Evolutionary conservation across 1,140 invertebrate genomes (phyloP), one percentile per base, ranked within the genome.

Genomic region (Temnothorax nylanderi): DNA sequence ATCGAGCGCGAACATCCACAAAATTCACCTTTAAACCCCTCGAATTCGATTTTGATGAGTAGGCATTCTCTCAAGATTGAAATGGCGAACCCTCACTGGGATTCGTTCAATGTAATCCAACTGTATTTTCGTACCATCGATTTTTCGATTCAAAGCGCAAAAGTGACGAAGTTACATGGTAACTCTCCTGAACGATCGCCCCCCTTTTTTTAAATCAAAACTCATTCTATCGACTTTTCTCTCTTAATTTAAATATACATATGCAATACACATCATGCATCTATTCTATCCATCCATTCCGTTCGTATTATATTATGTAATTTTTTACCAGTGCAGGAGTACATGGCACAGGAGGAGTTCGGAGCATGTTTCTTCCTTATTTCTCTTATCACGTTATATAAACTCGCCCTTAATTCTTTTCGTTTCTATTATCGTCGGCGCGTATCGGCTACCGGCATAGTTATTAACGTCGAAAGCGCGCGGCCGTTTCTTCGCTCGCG

Each of bases 391-490:
- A 7, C 32, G 60, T 51, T 16, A 4, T 18, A 67, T 21, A 49
- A 5, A 41, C 6, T 71, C 13, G 13, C 18, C 32, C 16, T 56
- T 71, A 41, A 72, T 81, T 81, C 49, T 44, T 44, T 72, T 81
- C 32, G 34, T 72, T 56, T 26, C 34, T 51, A 58, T 69, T 67
- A 78, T 82, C 41, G 49, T 67, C 58, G 62, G n/a, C 13, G n/a
- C 62, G 32, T 58, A 72, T 84, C 54, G 18, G 16, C 54, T 6
- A 44, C 37, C 64, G 51, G 49, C 41, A 44, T 72, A 72, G 41
- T 58, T 82, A 82, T 69, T 82, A 82, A 82, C 67, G 41, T 60
- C 34, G 64, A 41, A 26, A 69, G n/a, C 62, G 47, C n/a, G 34
- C 21, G 34, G 26, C 49, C 21, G 67, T 74, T 74, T 72, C 54